Percentiles rank a stretch among this genome's conserved stretches.
Evolutionary conservation across 1,140 invertebrate species (phyloP).

Genomic region (Listronotus oregonensis): DNA sequence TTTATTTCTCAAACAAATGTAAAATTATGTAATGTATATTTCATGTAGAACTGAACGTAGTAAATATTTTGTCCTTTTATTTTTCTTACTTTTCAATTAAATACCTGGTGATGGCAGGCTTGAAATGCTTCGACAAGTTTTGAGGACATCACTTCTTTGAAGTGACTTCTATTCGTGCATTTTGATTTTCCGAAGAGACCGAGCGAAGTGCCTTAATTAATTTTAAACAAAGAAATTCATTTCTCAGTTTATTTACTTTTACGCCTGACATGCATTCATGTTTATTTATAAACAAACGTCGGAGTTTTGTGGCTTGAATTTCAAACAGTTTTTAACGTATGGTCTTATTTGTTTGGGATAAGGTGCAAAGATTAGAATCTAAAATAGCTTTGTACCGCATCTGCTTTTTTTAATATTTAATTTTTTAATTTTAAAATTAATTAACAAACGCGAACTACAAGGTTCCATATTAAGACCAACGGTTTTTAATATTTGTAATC

Average conservation of each 20-base stretch:
- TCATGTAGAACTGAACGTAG: background rate
- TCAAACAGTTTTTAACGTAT: conserved; percentile 16
- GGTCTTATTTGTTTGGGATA: background rate
- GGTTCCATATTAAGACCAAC: no score
- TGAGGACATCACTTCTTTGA: background rate
- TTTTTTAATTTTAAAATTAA: no score
- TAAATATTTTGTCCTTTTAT: background rate
- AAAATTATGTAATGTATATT: background rate
- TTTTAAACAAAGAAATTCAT: conserved; percentile 15
- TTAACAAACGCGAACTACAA: no score
- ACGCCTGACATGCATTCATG: conserved; percentile 9
- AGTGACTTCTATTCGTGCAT: conserved; percentile 8
- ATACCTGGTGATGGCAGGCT: background rate
- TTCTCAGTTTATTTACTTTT: conserved; percentile 11
- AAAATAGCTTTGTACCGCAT: no score
- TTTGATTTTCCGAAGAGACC: conserved; percentile 9
- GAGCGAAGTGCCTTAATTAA: conserved; percentile 13
- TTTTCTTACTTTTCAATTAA: background rate
- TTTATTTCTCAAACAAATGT: no score
- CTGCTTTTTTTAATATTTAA: no score
- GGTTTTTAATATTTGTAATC: no score
- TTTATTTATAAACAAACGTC: conserved; percentile 16
- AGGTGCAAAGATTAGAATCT: no score
- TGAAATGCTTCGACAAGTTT: background rate
- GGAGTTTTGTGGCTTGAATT: conserved; percentile 14